Conservation (phyloP, 2,888 invertebrate genomes). For the Lithophane ornitopus region DNA sequence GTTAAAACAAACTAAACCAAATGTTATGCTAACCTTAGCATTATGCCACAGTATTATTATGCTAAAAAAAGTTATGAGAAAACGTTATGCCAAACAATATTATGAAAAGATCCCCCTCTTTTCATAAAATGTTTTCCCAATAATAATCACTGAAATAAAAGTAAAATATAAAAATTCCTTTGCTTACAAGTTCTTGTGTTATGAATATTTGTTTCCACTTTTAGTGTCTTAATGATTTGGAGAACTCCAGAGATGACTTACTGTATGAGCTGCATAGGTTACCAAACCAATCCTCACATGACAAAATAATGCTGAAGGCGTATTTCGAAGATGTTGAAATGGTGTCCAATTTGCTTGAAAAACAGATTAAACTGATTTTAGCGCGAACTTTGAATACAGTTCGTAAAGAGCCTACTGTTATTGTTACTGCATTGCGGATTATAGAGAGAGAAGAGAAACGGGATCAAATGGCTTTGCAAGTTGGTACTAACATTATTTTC, state of each 20-base stretch:
- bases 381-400: constrained; percentile 98
- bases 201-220: constrained; percentile 47
- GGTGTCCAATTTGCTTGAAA: constrained; percentile 96
- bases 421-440: constrained; percentile 98
- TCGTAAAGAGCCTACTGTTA: constrained; percentile 97
- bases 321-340: constrained; percentile 99
- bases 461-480: constrained; percentile 96
- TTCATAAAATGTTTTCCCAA: too few species aligned
- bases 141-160: background rate
- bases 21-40: too few species aligned
- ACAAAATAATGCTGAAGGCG: constrained; percentile 97
- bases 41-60: too few species aligned
- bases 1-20: too few species aligned
- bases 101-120: too few species aligned
- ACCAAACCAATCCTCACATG: constrained; percentile 97
- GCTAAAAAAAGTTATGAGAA: too few species aligned
- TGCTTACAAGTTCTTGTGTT: background rate
- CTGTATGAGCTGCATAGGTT: constrained; percentile 98
- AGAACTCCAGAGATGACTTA: constrained; percentile 98
- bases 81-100: too few species aligned
- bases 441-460: constrained; percentile 99
- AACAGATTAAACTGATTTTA: constrained; percentile 97
- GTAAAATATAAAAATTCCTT: background rate
- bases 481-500: constrained; percentile 63
- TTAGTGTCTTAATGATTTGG: constrained; percentile 97